Evolutionary conservation across 1,140 invertebrate species (phyloP), one percentile per base, ranked within the genome.

Genomic region (Drosophila melanogaster): DNA sequence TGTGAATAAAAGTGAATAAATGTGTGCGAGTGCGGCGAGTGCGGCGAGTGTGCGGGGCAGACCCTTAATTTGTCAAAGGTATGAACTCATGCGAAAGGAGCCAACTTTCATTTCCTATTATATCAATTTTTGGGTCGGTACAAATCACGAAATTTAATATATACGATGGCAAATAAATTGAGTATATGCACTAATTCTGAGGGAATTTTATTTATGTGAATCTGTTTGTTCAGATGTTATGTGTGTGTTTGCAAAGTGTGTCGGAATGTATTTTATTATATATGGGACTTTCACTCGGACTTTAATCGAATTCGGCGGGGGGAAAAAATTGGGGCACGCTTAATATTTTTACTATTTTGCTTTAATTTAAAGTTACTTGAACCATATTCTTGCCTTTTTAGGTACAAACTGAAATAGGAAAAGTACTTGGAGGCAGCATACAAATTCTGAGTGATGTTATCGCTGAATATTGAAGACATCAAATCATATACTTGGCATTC

Each of bases 61-160:
- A 55, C 41, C 50, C 51, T 22, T 47, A 47, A 56, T 67, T 67
- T 70, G 66, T 70, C 43, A 70, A 70, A 56, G 64, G 35, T 12
- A 35, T 10, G 44, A 40, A 35, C 64, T 70, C 50, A 57, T 17
- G 64, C 24, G 66, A n/a, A 70, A 70, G 37, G 12, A 49, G 26
- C 12, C 41, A 70, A 47, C 64, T 22, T 70, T 67, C 64, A 65
- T 40, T 65, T 67, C 64, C 19, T 26, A 67, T 67, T 67, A 67
- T 33, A 67, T 67, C 64, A 64, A 67, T 43, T 15, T 47, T 66
- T 33, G 46, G 64, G 46, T 44, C 37, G 10, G 37, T 17, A 15
- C 11, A n/a, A 15, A 19, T 43, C 19, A 14, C 19, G 35, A 11
- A 50, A 50, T 43, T 37, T 37, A 62, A 62, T 43, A 19, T 59